These are phyloP conservation scores for Diglossa cyanea DNA, from an alignment of 2,797 vertebrate genomes.

Conservation along the genomic window DNA sequence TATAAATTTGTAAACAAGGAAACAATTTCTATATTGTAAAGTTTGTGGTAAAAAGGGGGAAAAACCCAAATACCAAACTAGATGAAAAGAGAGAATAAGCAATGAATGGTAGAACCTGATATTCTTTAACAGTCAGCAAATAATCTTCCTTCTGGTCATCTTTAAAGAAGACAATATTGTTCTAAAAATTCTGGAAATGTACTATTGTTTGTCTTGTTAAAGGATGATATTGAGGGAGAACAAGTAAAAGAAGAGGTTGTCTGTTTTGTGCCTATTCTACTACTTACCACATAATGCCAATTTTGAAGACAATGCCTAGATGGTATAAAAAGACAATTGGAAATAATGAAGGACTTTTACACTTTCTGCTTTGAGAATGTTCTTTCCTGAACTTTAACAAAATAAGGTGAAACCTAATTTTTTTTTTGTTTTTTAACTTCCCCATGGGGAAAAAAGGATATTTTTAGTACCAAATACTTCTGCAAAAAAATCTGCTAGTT, in stretches of 20 bases:
- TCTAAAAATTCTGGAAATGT: background rate
- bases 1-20: background rate
- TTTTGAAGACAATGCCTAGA: background rate
- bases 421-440: background rate
- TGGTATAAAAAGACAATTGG: background rate
- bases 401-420: background rate
- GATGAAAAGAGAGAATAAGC: background rate
- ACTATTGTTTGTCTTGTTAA: background rate
- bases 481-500: accelerated
- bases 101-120: background rate
- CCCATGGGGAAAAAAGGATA: accelerated
- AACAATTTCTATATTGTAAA: background rate
- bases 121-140: background rate
- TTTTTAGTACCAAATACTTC: background rate
- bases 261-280: background rate
- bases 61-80: background rate
- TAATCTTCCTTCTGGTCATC: background rate
- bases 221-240: background rate
- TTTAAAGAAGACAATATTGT: background rate
- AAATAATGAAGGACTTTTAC: background rate
- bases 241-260: background rate
- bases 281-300: background rate
- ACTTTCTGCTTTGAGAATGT: background rate
- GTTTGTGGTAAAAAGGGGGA: background rate
- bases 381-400: background rate